Conservation (phyloP, 2,888 invertebrate species). For the Netelia fuscicornis region DNA sequence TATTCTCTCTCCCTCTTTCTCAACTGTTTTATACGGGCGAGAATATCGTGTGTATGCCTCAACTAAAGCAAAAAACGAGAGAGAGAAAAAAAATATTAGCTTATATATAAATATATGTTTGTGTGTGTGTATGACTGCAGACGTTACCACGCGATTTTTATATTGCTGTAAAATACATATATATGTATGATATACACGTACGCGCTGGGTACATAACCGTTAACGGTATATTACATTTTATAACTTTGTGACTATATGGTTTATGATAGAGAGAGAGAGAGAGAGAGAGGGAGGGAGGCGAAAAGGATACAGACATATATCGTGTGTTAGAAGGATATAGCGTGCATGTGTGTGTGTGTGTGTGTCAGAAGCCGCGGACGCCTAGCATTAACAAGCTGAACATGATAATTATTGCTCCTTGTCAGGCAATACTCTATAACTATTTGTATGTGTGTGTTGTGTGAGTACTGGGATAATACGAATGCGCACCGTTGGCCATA, state of each 20-base stretch:
- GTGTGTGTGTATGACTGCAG: not conserved
- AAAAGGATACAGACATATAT: slow-evolving; percentile 49
- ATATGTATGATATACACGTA: not conserved
- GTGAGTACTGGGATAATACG: not conserved
- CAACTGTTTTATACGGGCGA: slow-evolving; percentile 59
- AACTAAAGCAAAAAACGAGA: slow-evolving; percentile 44
- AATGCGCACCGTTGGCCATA: slow-evolving; percentile 4
- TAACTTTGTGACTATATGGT: slow-evolving; percentile 61
- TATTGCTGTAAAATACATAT: slow-evolving; percentile 19
- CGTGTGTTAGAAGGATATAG: slow-evolving; percentile 50
- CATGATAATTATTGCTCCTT: slow-evolving; percentile 65
- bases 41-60: slow-evolving; percentile 40
- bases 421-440: slow-evolving; percentile 45
- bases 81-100: slow-evolving; percentile 12
- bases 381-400: slow-evolving; percentile 64
- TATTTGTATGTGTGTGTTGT: slow-evolving; percentile 11
- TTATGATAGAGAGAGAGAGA: slow-evolving; percentile 32
- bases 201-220: slow-evolving; percentile 30
- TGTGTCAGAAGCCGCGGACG: slow-evolving; percentile 54
- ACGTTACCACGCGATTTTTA: slow-evolving; percentile 45
- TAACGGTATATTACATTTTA: slow-evolving; percentile 64
- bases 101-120: not conserved
- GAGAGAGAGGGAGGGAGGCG: slow-evolving; percentile 28
- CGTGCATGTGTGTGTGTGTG: slow-evolving; percentile 23
- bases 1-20: slow-evolving; percentile 41